Base-by-base conservation (phyloP, 2,113 vertebrate genomes). In the Channa argus region DNA sequence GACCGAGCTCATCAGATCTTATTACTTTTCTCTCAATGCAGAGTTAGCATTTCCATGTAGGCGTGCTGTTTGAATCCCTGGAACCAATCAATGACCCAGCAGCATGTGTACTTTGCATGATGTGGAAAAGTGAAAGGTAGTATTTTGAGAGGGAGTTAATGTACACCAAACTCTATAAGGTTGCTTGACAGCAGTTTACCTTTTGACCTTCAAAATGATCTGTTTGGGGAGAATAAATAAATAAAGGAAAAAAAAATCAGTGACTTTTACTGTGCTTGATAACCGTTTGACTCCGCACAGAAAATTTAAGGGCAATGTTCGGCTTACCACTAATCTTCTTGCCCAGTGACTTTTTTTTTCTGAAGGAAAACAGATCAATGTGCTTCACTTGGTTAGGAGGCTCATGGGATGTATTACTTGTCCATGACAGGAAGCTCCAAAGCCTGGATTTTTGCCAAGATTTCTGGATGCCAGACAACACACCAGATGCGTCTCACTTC, bases 51-150 rank as follows among this genome's bases (percentile, higher is more conserved):
- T 80, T 80, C 56, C 75, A 77, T 89, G 88, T 82, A 80, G 73
- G 64, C 86, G 88, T 70, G 89, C 86, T 89, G 89, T 83, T 86
- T 70, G 71, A 73, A 43, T 84, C 86, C 54, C 66, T 67, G 74
- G 62, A 70, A 56, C 74, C 62, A 66, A 91, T 92, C 91, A 80
- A 91, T 90, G 90, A 85, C 56, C 59, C 83, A 79, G 80, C 82
- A 36, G 76, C 79, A 74, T 63, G 69, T 84, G 75, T 62, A 78
- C 80, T 88, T 80, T 90, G 81, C 77, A 84, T 74, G 73, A 52
- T 63, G 74, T 56, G 83, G 39, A 56, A 14, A 47, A 14, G 61
- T 9, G 46, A 53, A 61, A 36, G 24, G 33, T 59, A 37, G n/a
- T 55, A 54, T 11, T 50, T 15, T 39, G 12, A 13, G 15, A 62